Base-by-base conservation (phyloP, 2,888 invertebrate species). In the Caenorhabditis doughertyi region DNA sequence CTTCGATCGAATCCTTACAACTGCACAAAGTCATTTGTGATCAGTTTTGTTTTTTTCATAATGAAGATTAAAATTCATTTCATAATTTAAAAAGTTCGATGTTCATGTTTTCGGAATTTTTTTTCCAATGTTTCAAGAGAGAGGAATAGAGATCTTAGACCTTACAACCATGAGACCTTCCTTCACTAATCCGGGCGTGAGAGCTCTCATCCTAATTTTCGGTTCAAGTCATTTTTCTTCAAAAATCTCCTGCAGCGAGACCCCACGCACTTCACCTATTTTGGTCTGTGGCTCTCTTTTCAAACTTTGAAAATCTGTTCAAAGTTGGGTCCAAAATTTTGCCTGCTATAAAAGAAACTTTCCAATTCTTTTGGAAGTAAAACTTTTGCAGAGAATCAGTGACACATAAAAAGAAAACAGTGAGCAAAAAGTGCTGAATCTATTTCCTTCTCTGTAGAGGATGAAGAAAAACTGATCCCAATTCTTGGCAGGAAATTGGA, bases 241-340 rank as follows among this genome's bases (percentile, higher is more conserved):
- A 51, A 51, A 65, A 68, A 56, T 21, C 68, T 55, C 11, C 23
- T 70, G 70, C 70, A 60, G 42, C n/a, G 25, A 39, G 55, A 39
- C 62, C 74, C 74, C 74, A 74, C 74, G 74, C 74, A 74, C 74
- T 74, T 74, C 49, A 58, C 65, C 67, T 74, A 74, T 73, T 73
- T 73, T 56, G 23, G 64, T 64, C 42, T 55, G 11, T 7, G 39
- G n/a, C 55, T 32, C 29, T 29, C 21, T 44, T 73, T 47, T 49
- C 51, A 62, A 51, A 21, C 35, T 53, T 53, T 53, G 27, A 25
- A 29, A 68, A 29, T 4, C 7, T 62, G 72, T 62, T 72, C 72
- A 42, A 53, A 51, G 16, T 32, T 51, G n/a, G 35, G 23, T 13
- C 23, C 39, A 25, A 25, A 18, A n/a, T 9, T 56, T 35, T 29